phyloP scores from a whole-genome alignment of 2,113 vertebrate genomes.

The Zosterops japonicus region DNA sequence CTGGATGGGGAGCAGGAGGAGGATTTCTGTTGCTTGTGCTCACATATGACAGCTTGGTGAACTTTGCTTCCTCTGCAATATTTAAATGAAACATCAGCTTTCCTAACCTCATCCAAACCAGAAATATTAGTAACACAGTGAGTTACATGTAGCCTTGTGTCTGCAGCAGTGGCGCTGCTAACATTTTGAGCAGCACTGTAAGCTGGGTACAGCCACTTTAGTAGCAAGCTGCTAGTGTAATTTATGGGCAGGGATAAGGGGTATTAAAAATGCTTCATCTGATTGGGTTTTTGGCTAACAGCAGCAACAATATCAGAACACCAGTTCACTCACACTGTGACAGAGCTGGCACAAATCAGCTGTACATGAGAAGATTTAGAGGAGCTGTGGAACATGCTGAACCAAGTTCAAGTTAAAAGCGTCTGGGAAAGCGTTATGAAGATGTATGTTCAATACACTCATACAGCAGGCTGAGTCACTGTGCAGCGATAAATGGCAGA shows the following conservation, averaged over 20 bases:
- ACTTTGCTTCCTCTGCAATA: neutral
- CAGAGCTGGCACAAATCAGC: neutral
- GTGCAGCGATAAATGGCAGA: neutral
- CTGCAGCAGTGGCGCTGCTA: neutral
- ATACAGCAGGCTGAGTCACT: constrained; percentile 32
- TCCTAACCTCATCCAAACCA: neutral
- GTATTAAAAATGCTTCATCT: constrained; percentile 2
- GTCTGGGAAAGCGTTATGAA: constrained; percentile 30
- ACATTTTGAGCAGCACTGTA: neutral
- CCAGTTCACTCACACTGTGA: neutral
- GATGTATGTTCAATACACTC: constrained; percentile 7
- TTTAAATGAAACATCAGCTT: neutral
- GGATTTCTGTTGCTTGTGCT: neutral
- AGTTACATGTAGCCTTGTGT: neutral
- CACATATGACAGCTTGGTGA: neutral
- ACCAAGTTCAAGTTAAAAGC: neutral
- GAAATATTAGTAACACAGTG: neutral
- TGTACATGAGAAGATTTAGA: neutral
- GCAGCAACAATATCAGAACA: neutral
- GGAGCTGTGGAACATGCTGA: neutral
- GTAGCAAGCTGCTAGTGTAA: neutral
- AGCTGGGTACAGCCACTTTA: neutral
- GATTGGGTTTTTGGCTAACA: neutral
- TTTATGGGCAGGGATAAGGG: neutral
- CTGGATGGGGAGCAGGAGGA: neutral